phyloP scores from a whole-genome alignment of 2,113 vertebrate genomes.

The Gobio gobio region DNA sequence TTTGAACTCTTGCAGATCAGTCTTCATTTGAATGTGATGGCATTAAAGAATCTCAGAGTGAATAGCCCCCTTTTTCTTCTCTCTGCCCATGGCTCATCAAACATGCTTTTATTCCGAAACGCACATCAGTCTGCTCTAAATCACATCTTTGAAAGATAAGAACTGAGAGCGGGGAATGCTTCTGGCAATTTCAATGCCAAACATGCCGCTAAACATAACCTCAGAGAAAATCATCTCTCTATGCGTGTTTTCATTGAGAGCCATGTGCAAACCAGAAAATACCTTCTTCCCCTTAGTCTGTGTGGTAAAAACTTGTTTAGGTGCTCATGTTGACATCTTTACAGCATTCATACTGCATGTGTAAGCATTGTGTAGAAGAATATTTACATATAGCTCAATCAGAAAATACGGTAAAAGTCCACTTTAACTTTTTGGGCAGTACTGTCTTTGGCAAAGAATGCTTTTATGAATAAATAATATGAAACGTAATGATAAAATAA shows the following conservation, averaged over 20 bases:
- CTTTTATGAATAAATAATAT: background rate
- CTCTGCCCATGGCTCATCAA: background rate
- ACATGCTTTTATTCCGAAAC: background rate
- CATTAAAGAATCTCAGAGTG: background rate
- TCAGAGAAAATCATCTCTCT: slow-evolving; percentile 12
- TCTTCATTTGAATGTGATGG: slow-evolving; percentile 21
- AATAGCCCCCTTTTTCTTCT: background rate
- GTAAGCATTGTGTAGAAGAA: background rate
- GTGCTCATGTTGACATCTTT: background rate
- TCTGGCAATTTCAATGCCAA: background rate
- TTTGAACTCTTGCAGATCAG: background rate
- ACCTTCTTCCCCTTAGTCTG: background rate
- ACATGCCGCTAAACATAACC: background rate
- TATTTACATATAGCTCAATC: background rate
- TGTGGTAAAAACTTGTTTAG: background rate
- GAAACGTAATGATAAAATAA: background rate
- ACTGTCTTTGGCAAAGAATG: background rate
- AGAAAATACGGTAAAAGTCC: background rate
- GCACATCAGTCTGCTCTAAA: slow-evolving; percentile 18
- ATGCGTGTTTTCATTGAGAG: background rate
- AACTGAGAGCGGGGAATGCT: background rate
- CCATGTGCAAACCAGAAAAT: background rate
- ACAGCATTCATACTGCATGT: background rate
- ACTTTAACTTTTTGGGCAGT: background rate
- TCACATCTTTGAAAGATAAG: slow-evolving; percentile 4